These are phyloP conservation scores for Seladonia tumulorum DNA, from an alignment of 2,888 invertebrate genomes.

Conservation along the genomic window DNA sequence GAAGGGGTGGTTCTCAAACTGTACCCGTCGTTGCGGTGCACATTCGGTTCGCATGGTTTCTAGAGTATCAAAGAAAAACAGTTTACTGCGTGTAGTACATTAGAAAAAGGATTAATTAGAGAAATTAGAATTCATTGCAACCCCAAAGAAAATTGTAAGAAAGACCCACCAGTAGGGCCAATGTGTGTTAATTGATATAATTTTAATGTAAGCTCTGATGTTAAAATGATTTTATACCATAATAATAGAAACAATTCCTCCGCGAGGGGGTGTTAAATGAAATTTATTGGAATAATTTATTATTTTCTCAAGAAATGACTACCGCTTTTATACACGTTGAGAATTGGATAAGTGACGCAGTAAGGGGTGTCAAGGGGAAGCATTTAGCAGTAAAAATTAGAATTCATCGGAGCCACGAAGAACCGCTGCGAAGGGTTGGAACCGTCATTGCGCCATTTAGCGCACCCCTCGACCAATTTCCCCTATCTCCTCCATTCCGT, in stretches of 20 bases:
- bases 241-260: background rate
- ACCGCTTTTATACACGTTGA: background rate
- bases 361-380: background rate
- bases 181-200: background rate
- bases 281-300: background rate
- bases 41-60: background rate
- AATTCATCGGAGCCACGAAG: conserved; percentile 1
- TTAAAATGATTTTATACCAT: background rate
- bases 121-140: too few relatives aligned
- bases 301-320: background rate
- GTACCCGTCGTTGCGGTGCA: background rate
- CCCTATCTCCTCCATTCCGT: conserved; percentile 18
- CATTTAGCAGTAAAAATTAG: background rate
- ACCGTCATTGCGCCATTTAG: conserved; percentile 20
- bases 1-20: background rate
- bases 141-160: too few relatives aligned
- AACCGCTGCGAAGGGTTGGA: background rate
- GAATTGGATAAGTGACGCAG: background rate
- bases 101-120: background rate
- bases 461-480: conserved; percentile 14
- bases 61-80: background rate
- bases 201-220: background rate
- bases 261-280: background rate
- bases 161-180: too few relatives aligned
- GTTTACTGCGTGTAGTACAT: background rate